Conservation (phyloP, 2,113 vertebrate genomes). For the Leucopternis melanops region DNA sequence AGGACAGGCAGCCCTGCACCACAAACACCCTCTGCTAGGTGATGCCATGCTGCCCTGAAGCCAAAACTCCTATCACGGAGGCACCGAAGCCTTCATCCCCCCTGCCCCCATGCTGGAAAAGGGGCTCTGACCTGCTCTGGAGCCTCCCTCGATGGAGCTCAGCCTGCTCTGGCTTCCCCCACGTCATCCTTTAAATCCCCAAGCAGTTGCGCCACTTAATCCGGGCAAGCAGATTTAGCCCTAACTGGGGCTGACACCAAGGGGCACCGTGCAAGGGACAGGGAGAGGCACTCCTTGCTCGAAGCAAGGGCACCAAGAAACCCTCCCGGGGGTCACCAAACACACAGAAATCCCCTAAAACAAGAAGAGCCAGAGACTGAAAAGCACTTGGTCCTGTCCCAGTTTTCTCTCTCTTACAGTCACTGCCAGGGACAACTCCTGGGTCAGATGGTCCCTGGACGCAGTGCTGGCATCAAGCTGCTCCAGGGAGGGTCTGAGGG, state of each 20-base stretch:
- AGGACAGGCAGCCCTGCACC: fast-evolving
- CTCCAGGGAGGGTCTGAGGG: not conserved
- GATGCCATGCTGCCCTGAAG: not conserved
- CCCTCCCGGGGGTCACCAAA: not conserved
- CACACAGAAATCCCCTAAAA: not conserved
- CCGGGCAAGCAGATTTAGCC: not conserved
- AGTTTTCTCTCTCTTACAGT: fast-evolving
- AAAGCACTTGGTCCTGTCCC: not conserved
- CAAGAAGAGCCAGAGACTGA: not conserved
- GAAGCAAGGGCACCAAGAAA: not conserved
- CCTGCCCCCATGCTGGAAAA: not conserved
- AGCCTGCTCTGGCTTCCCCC: not conserved
- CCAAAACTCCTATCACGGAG: not conserved
- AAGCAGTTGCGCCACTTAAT: not conserved
- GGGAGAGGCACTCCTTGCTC: not conserved
- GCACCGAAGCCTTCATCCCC: not conserved
- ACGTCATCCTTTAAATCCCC: slow-evolving; percentile 31
- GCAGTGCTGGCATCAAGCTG: fast-evolving
- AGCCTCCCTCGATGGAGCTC: not conserved
- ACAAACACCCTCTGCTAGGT: not conserved
- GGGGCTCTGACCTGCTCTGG: not conserved
- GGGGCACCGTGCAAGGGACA: fast-evolving
- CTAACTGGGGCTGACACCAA: not conserved
- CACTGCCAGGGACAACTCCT: not conserved
- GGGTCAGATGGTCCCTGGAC: not conserved